A percentile compares a stretch with the other conserved stretches of the same genome.
These are phyloP conservation scores for Drosophila pseudotakahashii DNA, from an alignment of 2,888 invertebrate genomes.

Conservation along the genomic window DNA sequence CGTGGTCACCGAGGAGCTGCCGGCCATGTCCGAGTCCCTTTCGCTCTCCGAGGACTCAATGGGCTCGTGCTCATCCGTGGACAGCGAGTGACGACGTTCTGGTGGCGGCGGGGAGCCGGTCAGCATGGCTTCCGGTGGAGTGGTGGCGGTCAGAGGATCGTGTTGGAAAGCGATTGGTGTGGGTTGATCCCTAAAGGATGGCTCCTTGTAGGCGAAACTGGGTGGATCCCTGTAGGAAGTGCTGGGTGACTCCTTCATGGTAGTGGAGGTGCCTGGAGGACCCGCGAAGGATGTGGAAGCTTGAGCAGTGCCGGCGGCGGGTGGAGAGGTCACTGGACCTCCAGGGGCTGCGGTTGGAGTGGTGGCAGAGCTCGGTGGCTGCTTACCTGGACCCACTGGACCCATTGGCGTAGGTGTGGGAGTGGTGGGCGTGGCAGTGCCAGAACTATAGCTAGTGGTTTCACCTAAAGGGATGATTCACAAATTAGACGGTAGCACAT, in stretches of 20 bases:
- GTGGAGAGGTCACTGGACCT: background rate
- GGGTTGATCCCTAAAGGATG: slow-evolving; percentile 1
- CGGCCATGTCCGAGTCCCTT: slow-evolving; percentile 87
- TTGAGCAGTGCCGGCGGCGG: background rate
- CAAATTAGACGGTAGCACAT: too few species aligned
- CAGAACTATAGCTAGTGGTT: slow-evolving; percentile 33
- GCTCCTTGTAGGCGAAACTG: background rate
- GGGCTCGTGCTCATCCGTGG: slow-evolving; percentile 84
- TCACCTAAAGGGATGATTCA: slow-evolving; percentile 12
- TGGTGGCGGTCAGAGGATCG: slow-evolving; percentile 16
- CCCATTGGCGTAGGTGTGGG: slow-evolving; percentile 63
- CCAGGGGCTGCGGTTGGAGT: slow-evolving; percentile 12
- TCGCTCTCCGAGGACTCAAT: slow-evolving; percentile 89
- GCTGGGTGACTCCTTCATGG: background rate
- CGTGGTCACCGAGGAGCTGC: slow-evolving; percentile 67
- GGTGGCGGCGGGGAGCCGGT: slow-evolving; percentile 9
- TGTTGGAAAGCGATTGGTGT: background rate
- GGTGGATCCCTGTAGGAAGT: background rate
- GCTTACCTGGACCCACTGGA: slow-evolving; percentile 24
- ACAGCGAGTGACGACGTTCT: slow-evolving; percentile 52
- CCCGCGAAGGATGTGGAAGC: background rate
- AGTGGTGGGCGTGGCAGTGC: slow-evolving; percentile 49
- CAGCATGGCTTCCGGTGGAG: background rate
- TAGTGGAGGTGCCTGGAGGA: background rate
- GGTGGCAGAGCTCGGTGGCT: slow-evolving; percentile 52